Evolutionary conservation across 2,113 vertebrate genomes (phyloP), one percentile per base, ranked within the genome.

Genomic region (Bujurquina vittata): DNA sequence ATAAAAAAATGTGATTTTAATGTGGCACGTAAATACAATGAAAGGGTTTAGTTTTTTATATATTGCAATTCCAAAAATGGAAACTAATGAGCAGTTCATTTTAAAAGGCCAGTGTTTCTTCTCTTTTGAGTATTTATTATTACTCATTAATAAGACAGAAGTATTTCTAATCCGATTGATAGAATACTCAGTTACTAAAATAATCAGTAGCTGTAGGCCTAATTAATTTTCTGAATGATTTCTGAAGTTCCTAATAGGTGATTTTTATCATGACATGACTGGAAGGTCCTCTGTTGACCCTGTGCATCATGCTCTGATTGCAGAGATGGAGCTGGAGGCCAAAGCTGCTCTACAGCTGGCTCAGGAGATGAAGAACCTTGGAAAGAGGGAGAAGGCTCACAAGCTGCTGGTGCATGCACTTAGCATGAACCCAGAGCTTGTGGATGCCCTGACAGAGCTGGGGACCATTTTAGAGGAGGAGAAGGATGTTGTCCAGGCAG

Each of bases 381-480:
- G 98, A 1, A 99, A 99, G 92, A 94, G 96, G 37, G 97, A 97
- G 62, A 99, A 99, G 37, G 97, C 98, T 4, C 97, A 98, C 90
- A 98, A 96, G 75, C 97, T 99, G 89, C 97, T 99, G 29, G 57
- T 96, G 22, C 97, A 99, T 0, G 97, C 98, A 10, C 96, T 99
- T 85, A 97, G 96, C 73, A 96, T 99, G 96, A 97, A 99, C 84
- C 98, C 98, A 0, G 96, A 97, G 54, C 98, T 95, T 0, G 98
- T 97, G 55, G 99, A 99, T 0, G 98, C 97, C 0, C 96, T 99
- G 62, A 99, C 94, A 0, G 99, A 99, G 91, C 95, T 99, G 0
- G 99, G 99, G 43, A 96, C 98, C 82, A 97, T 99, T 59, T 95
- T 98, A 0, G 99, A 99, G 80, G 98, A 99, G 88, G 97, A 99